Conservation (phyloP, 1,140 invertebrate genomes). For the Cyphomyrmex costatus region DNA sequence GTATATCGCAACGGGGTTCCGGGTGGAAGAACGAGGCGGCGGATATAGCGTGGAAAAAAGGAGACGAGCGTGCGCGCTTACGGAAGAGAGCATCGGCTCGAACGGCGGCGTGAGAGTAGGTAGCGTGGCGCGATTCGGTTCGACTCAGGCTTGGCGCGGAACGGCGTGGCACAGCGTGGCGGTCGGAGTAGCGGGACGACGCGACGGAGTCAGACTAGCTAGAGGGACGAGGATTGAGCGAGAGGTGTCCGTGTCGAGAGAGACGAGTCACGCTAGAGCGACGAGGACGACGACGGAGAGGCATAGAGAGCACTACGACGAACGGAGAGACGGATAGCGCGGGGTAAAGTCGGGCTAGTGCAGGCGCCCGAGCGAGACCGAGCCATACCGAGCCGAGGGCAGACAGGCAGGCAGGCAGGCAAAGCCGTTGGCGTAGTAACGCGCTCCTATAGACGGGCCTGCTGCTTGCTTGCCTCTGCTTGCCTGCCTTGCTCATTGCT, state of each 20-base stretch:
- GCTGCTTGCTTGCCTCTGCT: slow-evolving; percentile 63
- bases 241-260: slow-evolving; percentile 60
- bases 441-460: slow-evolving; percentile 62
- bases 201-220: slow-evolving; percentile 60
- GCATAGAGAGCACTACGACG: slow-evolving; percentile 63
- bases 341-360: slow-evolving; percentile 67
- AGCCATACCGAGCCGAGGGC: slow-evolving; percentile 69
- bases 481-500: slow-evolving; percentile 49
- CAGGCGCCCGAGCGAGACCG: slow-evolving; percentile 74
- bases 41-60: slow-evolving; percentile 74
- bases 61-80: slow-evolving; percentile 75
- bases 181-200: slow-evolving; percentile 52
- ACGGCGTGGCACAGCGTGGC: not conserved
- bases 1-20: slow-evolving; percentile 27
- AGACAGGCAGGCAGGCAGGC: slow-evolving; percentile 53
- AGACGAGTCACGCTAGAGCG: slow-evolving; percentile 62
- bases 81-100: slow-evolving; percentile 81
- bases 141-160: not conserved
- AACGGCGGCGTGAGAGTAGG: slow-evolving; percentile 53
- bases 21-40: slow-evolving; percentile 64
- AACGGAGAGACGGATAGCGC: slow-evolving; percentile 51
- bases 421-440: slow-evolving; percentile 76
- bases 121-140: slow-evolving; percentile 39
- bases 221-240: slow-evolving; percentile 66
- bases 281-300: slow-evolving; percentile 59